Conservation (phyloP, 2,888 invertebrate genomes). For the Zonitis immaculata region DNA sequence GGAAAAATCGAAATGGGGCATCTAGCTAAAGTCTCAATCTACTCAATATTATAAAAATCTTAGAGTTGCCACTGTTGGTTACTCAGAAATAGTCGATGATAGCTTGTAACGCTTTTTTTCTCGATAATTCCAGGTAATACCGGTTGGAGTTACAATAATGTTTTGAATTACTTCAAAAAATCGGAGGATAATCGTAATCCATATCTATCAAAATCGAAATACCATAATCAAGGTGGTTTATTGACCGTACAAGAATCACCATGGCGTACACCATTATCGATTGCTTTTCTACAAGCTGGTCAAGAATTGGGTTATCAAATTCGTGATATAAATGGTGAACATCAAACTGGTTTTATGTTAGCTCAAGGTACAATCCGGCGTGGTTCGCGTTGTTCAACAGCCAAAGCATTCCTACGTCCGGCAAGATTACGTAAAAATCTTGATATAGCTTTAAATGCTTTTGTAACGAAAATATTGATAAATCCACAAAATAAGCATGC, state of each 20-base stretch:
- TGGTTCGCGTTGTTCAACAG: conserved; percentile 79
- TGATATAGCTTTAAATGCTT: no score
- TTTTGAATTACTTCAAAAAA: conserved; percentile 83
- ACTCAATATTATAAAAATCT: no score
- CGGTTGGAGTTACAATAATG: conserved; percentile 83
- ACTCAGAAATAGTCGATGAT: no score
- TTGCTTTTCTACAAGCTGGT: conserved; percentile 79
- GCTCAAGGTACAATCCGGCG: conserved; percentile 70
- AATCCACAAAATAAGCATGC: conserved; percentile 70
- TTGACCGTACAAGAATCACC: conserved; percentile 75
- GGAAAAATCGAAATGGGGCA: no score
- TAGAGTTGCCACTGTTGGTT: no score
- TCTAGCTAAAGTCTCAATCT: no score
- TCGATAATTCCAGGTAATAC: conserved; percentile 70
- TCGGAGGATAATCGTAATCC: conserved; percentile 87
- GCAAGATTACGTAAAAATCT: conserved; percentile 62
- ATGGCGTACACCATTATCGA: conserved; percentile 75
- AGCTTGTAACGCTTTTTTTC: no score
- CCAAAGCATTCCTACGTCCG: conserved; percentile 81
- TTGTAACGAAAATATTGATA: conserved; percentile 69
- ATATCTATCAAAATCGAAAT: conserved; percentile 62
- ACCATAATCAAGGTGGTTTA: conserved; percentile 69
- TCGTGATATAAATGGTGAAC: conserved; percentile 75
- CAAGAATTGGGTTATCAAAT: conserved; percentile 79
- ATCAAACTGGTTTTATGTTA: conserved; percentile 78